Evolutionary conservation across 2,113 vertebrate species (phyloP), one percentile per base, ranked within the genome.

Genomic region (Gallinago undulata): DNA sequence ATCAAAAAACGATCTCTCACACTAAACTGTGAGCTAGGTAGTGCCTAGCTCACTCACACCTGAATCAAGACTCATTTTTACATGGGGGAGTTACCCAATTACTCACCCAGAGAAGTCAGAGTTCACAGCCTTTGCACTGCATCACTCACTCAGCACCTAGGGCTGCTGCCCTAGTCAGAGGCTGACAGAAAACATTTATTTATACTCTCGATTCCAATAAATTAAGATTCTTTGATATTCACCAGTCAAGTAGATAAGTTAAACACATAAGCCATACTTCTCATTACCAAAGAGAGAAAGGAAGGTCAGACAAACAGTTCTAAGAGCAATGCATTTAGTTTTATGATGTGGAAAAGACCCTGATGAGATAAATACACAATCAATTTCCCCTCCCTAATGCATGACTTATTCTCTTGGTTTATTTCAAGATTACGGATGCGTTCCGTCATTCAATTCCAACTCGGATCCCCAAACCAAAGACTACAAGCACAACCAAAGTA

Each of bases 381-480:
- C 33, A 2, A 0, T 19, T 51, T 73, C 59, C 67, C 19, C 23
- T 60, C 35, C 60, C 60, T 82, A 72, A 84, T 0, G 19, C 9
- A 13, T 17, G 10, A 48, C 37, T 67, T 77, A 66, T 94, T 84
- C 93, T 74, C 88, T 96, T 10, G 51, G 35, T 95, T 97, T 97
- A 75, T 90, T 97, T 95, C 78, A 97, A 99, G 99, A 98, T 99
- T 77, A 98, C 99, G 85, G 97, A 98, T 24, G 97, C 97, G 39
- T 98, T 98, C 94, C 98, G 93, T 67, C 98, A 94, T n/a, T 97
- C 98, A 79, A 94, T 98, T 76, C 99, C 99, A 59, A 98, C 98
- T 51, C 96, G 98, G 81, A 99, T 99, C 86, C 99, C 99, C 89
- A 99, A 99, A 98, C 98, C 98, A 50, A 99, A 98, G 97, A 88